These are phyloP conservation scores for Dromaius novaehollandiae DNA, from an alignment of 2,113 vertebrate species.

Conservation along the genomic window DNA sequence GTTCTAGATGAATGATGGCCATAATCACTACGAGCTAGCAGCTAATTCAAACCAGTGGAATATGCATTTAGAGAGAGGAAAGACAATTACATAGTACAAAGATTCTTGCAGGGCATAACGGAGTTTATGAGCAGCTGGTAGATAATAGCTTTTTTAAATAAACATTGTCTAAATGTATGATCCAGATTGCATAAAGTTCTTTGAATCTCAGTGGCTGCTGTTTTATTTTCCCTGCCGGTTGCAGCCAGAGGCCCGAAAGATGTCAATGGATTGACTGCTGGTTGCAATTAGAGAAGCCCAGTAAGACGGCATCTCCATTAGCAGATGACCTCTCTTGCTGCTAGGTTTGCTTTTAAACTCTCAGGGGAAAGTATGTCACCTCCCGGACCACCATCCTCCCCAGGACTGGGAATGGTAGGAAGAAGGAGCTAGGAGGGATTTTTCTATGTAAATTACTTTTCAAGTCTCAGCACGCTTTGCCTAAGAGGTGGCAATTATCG, in stretches of 20 bases:
- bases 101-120: conserved; percentile 34
- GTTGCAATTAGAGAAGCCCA: neutral
- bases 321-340: neutral
- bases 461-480: neutral
- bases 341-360: neutral
- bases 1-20: conserved; percentile 30
- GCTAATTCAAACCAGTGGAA: conserved; percentile 62
- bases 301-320: neutral
- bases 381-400: neutral
- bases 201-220: conserved; percentile 37
- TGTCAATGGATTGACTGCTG: neutral
- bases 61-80: neutral
- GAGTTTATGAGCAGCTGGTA: conserved; percentile 57
- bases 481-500: neutral
- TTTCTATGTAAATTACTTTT: neutral
- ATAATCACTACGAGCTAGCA: conserved; percentile 31
- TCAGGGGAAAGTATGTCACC: neutral
- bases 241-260: neutral
- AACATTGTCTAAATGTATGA: conserved; percentile 51
- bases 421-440: neutral
- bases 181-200: conserved; percentile 18
- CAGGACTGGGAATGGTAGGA: neutral
- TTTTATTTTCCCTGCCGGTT: neutral
- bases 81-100: conserved; percentile 33
- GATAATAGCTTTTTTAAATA: conserved; percentile 68